Percentiles rank a stretch among this genome's conserved stretches.
These are phyloP conservation scores for Pristionchus entomophagus DNA, from an alignment of 2,888 invertebrate genomes.

Conservation along the genomic window DNA sequence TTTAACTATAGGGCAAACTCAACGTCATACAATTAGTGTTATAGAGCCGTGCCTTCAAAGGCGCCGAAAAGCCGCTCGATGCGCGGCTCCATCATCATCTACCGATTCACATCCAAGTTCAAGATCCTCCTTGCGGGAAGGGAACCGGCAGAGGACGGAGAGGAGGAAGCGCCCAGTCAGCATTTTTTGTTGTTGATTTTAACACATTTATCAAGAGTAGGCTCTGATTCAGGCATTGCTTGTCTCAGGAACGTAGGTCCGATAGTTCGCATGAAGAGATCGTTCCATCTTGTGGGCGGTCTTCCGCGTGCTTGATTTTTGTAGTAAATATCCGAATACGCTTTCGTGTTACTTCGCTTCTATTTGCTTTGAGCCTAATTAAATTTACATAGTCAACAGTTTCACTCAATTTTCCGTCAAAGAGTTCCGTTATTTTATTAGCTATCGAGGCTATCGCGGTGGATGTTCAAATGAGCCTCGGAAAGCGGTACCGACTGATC, in stretches of 20 bases:
- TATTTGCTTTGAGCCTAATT: no score
- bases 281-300: no score
- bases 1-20: background rate
- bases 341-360: no score
- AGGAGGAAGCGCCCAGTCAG: background rate
- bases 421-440: no score
- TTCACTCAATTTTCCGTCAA: no score
- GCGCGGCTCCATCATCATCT: background rate
- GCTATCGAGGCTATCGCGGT: background rate
- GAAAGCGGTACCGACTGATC: background rate
- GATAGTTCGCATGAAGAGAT: no score
- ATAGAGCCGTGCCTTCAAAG: background rate
- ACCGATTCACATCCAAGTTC: background rate
- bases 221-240: no score
- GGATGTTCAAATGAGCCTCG: background rate
- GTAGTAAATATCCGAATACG: no score
- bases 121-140: background rate
- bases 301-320: no score
- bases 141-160: background rate
- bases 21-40: background rate
- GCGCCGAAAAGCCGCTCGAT: slow-evolving; percentile 13
- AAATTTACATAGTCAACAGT: no score
- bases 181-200: background rate
- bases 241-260: no score
- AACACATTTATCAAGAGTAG: no score